phyloP scores from a whole-genome alignment of 2,888 invertebrate genomes.

The Chironomus tentans region DNA sequence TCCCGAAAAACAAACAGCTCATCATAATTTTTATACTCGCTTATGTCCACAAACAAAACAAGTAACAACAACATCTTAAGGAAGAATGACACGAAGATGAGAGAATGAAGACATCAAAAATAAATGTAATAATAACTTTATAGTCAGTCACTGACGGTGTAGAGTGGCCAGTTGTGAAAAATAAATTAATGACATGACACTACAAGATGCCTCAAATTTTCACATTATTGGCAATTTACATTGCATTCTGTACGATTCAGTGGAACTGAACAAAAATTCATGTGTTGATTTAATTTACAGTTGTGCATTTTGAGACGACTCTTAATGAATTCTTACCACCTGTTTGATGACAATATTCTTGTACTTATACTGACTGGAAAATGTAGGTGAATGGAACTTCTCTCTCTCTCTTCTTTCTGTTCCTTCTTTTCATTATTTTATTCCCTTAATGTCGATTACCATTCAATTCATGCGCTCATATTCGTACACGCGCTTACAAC shows the following conservation, averaged over 20 bases:
- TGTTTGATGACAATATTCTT: not conserved
- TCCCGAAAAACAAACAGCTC: not conserved
- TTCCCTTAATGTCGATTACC: too few species aligned
- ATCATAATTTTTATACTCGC: not conserved
- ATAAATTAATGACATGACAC: not conserved
- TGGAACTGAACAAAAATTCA: not conserved
- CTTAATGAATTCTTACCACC: not conserved
- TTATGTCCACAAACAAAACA: not conserved
- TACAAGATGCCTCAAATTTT: not conserved
- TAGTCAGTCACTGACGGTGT: too few species aligned
- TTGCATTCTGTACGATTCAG: not conserved
- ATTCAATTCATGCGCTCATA: not conserved
- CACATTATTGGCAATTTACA: not conserved
- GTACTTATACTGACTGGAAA: not conserved
- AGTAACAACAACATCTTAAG: not conserved
- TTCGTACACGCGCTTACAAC: not conserved
- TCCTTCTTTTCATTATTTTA: not conserved
- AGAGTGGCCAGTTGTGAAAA: not conserved
- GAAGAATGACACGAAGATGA: not conserved
- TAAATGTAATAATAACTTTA: too few species aligned
- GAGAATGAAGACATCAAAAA: not conserved
- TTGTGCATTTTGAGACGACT: not conserved
- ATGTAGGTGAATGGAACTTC: conserved; percentile 3
- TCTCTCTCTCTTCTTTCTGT: not conserved
- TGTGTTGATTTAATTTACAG: conserved; percentile 8